Conservation (phyloP, 2,797 vertebrate genomes). For the Cyprinella venusta region DNA sequence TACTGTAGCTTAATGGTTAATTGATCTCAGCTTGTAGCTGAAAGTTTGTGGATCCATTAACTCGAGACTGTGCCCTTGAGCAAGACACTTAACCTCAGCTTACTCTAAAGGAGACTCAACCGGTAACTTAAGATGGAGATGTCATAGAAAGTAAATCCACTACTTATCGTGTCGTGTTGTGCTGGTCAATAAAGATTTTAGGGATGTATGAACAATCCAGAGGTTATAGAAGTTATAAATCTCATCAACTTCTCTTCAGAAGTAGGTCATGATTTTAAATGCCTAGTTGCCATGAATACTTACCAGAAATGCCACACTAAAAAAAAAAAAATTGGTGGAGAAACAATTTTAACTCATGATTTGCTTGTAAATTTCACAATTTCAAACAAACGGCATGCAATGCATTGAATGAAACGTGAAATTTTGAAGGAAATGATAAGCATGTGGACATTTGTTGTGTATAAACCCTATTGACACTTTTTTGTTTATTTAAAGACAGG, state of each 20-base stretch:
- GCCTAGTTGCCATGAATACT: background rate
- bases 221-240: background rate
- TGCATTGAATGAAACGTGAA: too few relatives aligned
- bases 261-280: background rate
- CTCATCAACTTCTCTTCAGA: background rate
- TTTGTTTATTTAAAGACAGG: background rate
- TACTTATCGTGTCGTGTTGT: background rate
- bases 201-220: background rate
- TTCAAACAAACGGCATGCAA: too few relatives aligned
- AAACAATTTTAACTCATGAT: too few relatives aligned
- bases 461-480: too few relatives aligned
- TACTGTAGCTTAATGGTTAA: constrained; percentile 3
- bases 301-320: background rate
- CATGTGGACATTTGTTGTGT: too few relatives aligned
- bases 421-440: too few relatives aligned
- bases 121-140: background rate
- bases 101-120: background rate
- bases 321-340: background rate
- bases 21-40: constrained; percentile 2
- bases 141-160: background rate
- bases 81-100: constrained; percentile 1
- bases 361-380: background rate
- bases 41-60: constrained; percentile 24
- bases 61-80: constrained; percentile 10
- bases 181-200: background rate